Evolutionary conservation across 35 echinoderm and acorn worm genomes (phyloP), one percentile per base, ranked within the genome.

Genomic region (Chiridota heheva): DNA sequence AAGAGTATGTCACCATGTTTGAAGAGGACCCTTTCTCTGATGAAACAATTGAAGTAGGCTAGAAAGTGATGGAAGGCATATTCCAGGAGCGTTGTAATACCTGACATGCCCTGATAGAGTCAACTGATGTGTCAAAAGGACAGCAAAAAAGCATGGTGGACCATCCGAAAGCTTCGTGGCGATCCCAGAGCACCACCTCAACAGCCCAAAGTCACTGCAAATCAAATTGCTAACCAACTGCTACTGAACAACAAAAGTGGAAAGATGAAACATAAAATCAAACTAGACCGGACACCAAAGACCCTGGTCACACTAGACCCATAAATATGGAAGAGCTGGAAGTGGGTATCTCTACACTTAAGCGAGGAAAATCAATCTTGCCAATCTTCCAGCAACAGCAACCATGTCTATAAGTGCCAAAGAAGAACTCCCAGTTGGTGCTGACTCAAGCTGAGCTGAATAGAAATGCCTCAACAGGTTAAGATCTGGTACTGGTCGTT

Each of bases 341-440:
- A 24, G 36, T 2, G 40, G 44, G n/a, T 68, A 70, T 70, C 74
- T 76, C 80, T 65, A 37, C 64, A n/a, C 43, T 80, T 33, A 79
- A 68, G 44, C 58, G 25, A 44, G 62, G 33, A 36, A 77, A 79
- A 27, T 44, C 73, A 67, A 49, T 59, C 35, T n/a, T n/a, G n/a
- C n/a, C n/a, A n/a, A n/a, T n/a, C n/a, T n/a, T n/a, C n/a, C n/a
- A n/a, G n/a, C n/a, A n/a, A n/a, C n/a, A n/a, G n/a, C n/a, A n/a
- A n/a, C n/a, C n/a, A n/a, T n/a, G n/a, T n/a, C n/a, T n/a, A n/a
- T n/a, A n/a, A n/a, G n/a, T n/a, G n/a, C n/a, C n/a, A n/a, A n/a
- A n/a, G n/a, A n/a, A n/a, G n/a, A n/a, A n/a, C n/a, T n/a, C n/a
- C n/a, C n/a, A n/a, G n/a, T n/a, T n/a, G n/a, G n/a, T n/a, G n/a